Evolutionary conservation across 2,113 vertebrate genomes (phyloP).

Genomic region (Tamias sibiricus): DNA sequence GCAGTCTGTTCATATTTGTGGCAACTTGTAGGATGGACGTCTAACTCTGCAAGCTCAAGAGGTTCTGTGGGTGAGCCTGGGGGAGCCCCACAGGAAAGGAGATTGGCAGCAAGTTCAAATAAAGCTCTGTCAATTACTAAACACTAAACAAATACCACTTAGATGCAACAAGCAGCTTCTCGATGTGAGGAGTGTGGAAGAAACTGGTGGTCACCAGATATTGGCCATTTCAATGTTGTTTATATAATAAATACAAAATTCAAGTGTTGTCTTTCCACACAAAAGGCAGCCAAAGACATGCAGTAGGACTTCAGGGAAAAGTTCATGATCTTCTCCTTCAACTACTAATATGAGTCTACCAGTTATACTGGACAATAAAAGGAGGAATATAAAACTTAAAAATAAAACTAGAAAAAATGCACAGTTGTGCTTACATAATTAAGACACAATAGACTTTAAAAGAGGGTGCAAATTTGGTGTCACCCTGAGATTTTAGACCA

Average conservation of each 20-base stretch:
- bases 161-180: background rate
- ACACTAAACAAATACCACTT: background rate
- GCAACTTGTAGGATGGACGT: background rate
- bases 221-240: background rate
- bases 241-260: background rate
- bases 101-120: background rate
- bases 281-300: background rate
- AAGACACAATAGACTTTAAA: background rate
- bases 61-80: background rate
- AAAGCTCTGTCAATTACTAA: background rate
- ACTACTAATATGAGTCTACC: background rate
- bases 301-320: background rate
- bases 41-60: background rate
- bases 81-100: background rate
- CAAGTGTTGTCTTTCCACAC: background rate
- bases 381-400: background rate
- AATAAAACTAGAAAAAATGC: background rate
- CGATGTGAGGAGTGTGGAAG: background rate
- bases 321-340: background rate
- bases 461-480: background rate
- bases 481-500: background rate
- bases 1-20: background rate
- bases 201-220: background rate
- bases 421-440: background rate
- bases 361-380: background rate